These are phyloP conservation scores for Gorsachius goisagi DNA, from an alignment of 2,113 vertebrate genomes.

Conservation along the genomic window DNA sequence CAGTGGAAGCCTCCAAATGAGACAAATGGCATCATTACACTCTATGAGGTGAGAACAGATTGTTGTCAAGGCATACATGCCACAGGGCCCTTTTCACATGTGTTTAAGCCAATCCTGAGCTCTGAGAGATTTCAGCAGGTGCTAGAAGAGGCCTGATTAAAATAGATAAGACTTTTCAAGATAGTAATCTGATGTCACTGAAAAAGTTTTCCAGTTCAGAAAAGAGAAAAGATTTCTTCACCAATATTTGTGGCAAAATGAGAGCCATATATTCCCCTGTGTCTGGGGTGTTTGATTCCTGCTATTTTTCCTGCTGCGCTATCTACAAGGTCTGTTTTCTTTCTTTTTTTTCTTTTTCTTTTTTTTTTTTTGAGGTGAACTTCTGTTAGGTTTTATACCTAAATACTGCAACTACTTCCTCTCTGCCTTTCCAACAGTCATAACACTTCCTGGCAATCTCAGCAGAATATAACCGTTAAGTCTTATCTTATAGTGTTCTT, in stretches of 20 bases:
- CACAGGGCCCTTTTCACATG: background rate
- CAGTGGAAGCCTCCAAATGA: slow-evolving; percentile 98
- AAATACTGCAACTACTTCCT: background rate
- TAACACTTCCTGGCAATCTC: background rate
- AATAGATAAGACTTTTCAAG: background rate
- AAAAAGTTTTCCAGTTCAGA: background rate
- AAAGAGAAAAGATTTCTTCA: background rate
- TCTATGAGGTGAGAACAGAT: slow-evolving; percentile 88
- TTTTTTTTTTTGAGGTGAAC: background rate
- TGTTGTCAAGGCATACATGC: background rate
- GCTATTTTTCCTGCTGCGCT: background rate
- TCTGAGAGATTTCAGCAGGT: slow-evolving; percentile 21
- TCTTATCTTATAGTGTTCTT: background rate
- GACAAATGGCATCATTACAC: slow-evolving; percentile 95
- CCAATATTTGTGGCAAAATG: background rate
- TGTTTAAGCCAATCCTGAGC: slow-evolving; percentile 6
- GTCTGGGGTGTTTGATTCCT: background rate
- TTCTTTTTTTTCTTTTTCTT: background rate
- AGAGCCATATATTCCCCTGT: background rate
- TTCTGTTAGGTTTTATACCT: background rate
- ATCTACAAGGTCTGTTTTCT: background rate
- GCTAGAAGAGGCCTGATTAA: slow-evolving; percentile 22
- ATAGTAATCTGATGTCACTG: background rate
- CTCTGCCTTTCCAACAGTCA: background rate
- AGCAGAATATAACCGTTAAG: background rate